Percentiles rank a stretch among this genome's conserved stretches.
Conservation (phyloP, 2,797 vertebrate species). For the Malacoctenus gilli region DNA sequence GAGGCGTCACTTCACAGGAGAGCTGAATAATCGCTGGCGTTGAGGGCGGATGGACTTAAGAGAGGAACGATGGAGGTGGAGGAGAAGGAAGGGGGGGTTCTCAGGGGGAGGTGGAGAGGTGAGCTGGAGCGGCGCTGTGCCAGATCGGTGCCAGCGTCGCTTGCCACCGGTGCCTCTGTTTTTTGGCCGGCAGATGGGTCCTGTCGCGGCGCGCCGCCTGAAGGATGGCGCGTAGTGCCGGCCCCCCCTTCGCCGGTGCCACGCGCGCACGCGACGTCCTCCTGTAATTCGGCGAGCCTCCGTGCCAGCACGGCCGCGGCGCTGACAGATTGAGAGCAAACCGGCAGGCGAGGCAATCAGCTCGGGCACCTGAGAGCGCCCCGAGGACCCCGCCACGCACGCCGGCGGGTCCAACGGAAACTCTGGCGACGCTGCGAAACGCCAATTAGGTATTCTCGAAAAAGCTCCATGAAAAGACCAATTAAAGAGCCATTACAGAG, state of each 20-base stretch:
- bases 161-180: conserved; percentile 47
- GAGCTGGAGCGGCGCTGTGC: conserved; percentile 41
- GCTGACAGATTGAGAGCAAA: conserved; percentile 85
- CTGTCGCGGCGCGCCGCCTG: conserved; percentile 68
- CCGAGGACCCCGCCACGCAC: conserved; percentile 55
- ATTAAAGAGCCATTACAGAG: conserved; percentile 68
- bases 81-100: conserved; percentile 24
- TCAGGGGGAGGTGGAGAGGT: conserved; percentile 37
- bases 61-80: conserved; percentile 22
- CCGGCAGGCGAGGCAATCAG: conserved; percentile 79
- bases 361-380: conserved; percentile 79
- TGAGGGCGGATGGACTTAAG: conserved; percentile 26
- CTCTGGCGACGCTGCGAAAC: conserved; percentile 56
- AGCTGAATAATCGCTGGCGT: conserved; percentile 15
- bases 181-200: conserved; percentile 72
- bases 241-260: conserved; percentile 30
- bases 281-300: conserved; percentile 52
- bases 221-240: conserved; percentile 59
- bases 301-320: conserved; percentile 56
- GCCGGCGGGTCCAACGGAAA: conserved; percentile 53
- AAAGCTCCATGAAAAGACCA: conserved; percentile 58
- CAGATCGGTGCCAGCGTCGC: conserved; percentile 37
- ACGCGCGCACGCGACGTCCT: conserved; percentile 31
- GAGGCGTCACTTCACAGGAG: conserved; percentile 26
- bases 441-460: conserved; percentile 60